Evolutionary conservation across 2,797 vertebrate species (phyloP), one percentile per base, ranked within the genome.

Genomic region (Myripristis jacobus): DNA sequence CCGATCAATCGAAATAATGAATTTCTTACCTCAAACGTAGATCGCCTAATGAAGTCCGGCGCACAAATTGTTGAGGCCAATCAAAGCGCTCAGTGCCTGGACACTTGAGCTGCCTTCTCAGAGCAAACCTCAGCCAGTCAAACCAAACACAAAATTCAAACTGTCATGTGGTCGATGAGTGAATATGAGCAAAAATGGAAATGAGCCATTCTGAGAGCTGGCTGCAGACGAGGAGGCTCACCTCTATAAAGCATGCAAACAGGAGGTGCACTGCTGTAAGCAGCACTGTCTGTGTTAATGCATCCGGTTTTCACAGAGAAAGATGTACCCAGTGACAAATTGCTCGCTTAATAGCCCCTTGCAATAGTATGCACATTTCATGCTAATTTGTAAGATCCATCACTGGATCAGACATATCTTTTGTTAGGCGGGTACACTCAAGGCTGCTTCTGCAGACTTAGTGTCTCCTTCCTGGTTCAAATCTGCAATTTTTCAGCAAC

Each of bases 381-480:
- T 83, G 69, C 66, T 86, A 81, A 83, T 84, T 70, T 75, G 18
- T 27, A 8, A 60, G 78, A 86, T 84, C 70, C 75, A 87, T 87
- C 81, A 87, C 52, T 59, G 73, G 44, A 73, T 82, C 64, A 58
- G 74, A 72, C 75, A 68, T 13, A 4, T 10, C 38, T 36, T 44
- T 13, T 46, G 18, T 81, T 70, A 48, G 62, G 54, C 50, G 25
- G 59, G 70, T 60, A 69, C 57, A 81, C 79, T 75, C 64, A 31
- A 4, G 74, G 79, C 69, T 75, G 44, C 70, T 78, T 73, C 38
- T 70, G 62, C 75, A 83, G 80, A 83, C 82, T 78, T 80, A 77
- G 59, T 41, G 47, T 65, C 57, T 67, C 57, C 55, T 25, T 55
- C 47, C 61, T 51, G 46, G 44, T 15, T 50, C 34, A 80, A 70